Evolutionary conservation across 1,140 invertebrate species (phyloP), one percentile per base, ranked within the genome.

Genomic region (Ips nitidus): DNA sequence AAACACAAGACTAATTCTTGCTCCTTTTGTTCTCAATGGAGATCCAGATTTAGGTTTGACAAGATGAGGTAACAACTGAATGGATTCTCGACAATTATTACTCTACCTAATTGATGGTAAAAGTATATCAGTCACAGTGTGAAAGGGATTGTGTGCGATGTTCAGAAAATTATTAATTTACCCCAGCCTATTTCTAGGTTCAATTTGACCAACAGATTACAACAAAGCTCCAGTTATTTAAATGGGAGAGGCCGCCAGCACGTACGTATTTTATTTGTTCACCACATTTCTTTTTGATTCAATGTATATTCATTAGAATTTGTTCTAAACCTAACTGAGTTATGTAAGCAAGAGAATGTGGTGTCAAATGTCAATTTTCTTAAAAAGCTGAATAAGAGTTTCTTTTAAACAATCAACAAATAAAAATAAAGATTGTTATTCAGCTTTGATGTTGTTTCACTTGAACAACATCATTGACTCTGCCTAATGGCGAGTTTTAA

Each of bases 111-210:
- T 52, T 41, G 41, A 55, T 71, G 68, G 68, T 70, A 70, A 70
- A 57, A 57, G 68, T 47, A 56, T 43, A 64, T 64, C 22, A 63
- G 69, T 62, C 55, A 69, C 68, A 76, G 78, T 75, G 73, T 75
- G 80, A 79, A 77, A 79, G 80, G 77, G 75, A 22, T 22, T 75
- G 81, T 76, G 76, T 81, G 81, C 76, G 77, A 78, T 76, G 77
- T 77, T 77, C 75, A 81, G 78, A 81, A 82, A 82, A 82, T 80
- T 82, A 83, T 82, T 83, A 84, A 84, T 83, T 71, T 79, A 81
- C 82, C 82, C 82, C 82, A 83, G 83, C 77, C 74, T 81, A 81
- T 81, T 81, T 81, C 79, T 81, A 81, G 80, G 80, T 81, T 78
- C 80, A 75, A 78, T 79, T 71, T 74, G 72, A 71, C 73, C 68